A percentile compares a stretch with the other conserved stretches of the same genome.
phyloP scores from a whole-genome alignment of 2,113 vertebrate species.

The Harpagus bidentatus region DNA sequence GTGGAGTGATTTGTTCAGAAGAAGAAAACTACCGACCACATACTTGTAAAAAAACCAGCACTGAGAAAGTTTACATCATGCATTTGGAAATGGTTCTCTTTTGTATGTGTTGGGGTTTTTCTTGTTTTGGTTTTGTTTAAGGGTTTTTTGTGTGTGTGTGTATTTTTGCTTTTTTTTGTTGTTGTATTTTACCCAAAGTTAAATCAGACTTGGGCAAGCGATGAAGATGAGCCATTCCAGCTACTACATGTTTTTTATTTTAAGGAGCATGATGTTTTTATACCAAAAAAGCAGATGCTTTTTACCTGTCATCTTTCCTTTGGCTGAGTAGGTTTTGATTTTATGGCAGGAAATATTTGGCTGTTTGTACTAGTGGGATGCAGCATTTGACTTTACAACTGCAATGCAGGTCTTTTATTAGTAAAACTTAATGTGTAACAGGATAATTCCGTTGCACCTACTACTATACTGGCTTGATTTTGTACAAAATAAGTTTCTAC shows the following conservation, averaged over 20 bases:
- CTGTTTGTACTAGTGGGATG: constrained; percentile 33
- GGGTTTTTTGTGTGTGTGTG: too few species aligned
- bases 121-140: not conserved
- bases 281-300: not conserved
- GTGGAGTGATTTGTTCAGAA: not conserved
- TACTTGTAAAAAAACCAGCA: too few species aligned
- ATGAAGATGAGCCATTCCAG: not conserved
- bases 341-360: constrained; percentile 57
- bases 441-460: constrained; percentile 37
- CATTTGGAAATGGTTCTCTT: not conserved
- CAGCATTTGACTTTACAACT: constrained; percentile 50
- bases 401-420: constrained; percentile 5
- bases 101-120: not conserved
- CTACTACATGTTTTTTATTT: not conserved
- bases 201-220: not conserved
- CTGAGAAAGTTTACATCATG: not conserved
- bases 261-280: not conserved
- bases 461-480: constrained; percentile 2
- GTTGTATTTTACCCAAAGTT: not conserved
- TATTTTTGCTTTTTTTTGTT: too few species aligned
- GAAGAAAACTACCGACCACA: not conserved
- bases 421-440: constrained; percentile 43
- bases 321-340: constrained; percentile 2
- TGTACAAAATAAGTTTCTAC: constrained; percentile 23
- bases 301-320: not conserved